phyloP scores from a whole-genome alignment of 2,797 vertebrate genomes.

The Tadarida brasiliensis region DNA sequence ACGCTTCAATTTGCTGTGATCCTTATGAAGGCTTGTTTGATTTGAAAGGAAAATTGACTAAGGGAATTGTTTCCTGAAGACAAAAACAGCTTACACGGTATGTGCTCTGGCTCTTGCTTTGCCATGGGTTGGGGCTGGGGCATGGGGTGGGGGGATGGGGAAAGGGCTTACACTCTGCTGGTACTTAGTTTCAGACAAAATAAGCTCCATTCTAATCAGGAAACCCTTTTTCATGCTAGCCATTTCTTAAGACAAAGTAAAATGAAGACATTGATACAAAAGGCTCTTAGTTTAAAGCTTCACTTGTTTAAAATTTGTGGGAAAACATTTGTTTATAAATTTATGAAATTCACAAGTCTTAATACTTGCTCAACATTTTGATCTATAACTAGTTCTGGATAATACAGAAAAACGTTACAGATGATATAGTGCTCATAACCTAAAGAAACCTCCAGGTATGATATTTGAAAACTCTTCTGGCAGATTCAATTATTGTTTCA shows the following conservation, averaged over 20 bases:
- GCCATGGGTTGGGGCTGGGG: too few relatives aligned
- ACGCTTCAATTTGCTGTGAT: neutral
- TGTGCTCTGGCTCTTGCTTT: neutral
- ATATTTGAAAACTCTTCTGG: neutral
- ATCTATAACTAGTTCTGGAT: neutral
- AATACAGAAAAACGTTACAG: neutral
- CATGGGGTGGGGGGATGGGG: accelerated
- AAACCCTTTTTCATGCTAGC: neutral
- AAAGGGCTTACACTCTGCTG: neutral
- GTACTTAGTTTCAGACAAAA: neutral
- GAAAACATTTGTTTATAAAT: neutral
- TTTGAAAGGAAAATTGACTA: neutral
- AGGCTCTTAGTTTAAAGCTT: neutral
- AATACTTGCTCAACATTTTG: neutral
- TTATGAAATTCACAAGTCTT: neutral
- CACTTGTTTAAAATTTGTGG: constrained; percentile 31
- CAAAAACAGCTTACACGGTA: neutral
- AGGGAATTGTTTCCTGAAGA: neutral
- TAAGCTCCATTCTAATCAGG: neutral
- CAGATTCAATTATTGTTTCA: constrained; percentile 44
- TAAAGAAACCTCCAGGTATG: constrained; percentile 14
- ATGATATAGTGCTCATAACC: neutral
- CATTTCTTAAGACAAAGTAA: constrained; percentile 52
- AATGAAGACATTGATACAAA: neutral
- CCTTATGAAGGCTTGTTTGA: neutral